Evolutionary conservation across 2,113 vertebrate species (phyloP).

Genomic region (Isurus oxyrinchus): DNA sequence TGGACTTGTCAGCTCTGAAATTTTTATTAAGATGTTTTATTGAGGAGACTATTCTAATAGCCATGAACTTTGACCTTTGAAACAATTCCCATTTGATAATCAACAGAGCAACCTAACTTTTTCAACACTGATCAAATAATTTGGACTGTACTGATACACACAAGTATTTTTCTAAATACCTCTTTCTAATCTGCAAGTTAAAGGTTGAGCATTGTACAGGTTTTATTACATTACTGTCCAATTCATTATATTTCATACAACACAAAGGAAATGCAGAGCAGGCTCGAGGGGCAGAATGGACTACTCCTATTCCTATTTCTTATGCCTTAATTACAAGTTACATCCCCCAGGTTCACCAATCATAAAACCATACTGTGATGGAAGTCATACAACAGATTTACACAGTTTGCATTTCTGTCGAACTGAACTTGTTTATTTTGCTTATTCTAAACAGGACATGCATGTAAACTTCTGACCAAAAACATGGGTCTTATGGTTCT

Average conservation of each 20-base stretch:
- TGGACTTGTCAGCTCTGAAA: not conserved
- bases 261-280: not conserved
- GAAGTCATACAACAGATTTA: constrained; percentile 23
- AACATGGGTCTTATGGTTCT: constrained; percentile 96
- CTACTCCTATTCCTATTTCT: too few species aligned
- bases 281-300: too few species aligned
- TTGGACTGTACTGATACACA: not conserved
- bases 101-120: not conserved
- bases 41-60: too few species aligned
- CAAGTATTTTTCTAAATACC: not conserved
- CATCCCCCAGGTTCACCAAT: not conserved
- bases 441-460: constrained; percentile 70
- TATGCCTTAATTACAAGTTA: not conserved
- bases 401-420: not conserved
- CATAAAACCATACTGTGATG: not conserved
- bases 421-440: constrained; percentile 33
- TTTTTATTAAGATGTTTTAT: too few species aligned
- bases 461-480: constrained; percentile 89
- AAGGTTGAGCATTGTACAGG: constrained; percentile 1
- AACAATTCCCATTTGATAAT: not conserved
- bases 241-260: not conserved
- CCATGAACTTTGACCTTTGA: too few species aligned
- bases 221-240: not conserved
- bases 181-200: not conserved
- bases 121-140: not conserved